Conservation (phyloP, 1,140 invertebrate genomes). For the Rhopalosiphum padi region DNA sequence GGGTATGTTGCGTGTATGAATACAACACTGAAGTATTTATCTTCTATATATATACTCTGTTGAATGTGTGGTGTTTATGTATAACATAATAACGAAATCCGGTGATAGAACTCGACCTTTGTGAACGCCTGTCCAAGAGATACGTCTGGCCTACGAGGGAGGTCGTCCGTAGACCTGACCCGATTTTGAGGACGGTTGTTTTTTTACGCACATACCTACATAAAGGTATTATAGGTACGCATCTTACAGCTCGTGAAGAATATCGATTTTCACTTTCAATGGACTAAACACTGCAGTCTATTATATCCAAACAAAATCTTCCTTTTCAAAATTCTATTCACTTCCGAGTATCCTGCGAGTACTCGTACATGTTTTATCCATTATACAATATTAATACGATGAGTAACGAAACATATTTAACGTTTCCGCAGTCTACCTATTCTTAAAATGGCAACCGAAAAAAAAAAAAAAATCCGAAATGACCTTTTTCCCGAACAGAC, state of each 20-base stretch:
- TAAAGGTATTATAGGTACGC: background rate
- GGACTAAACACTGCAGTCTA: background rate
- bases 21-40: background rate
- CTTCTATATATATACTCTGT: background rate
- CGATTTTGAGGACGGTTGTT: background rate
- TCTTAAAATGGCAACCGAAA: background rate
- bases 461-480: background rate
- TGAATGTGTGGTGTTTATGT: background rate
- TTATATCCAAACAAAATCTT: conserved; percentile 14
- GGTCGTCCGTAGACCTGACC: conserved; percentile 31
- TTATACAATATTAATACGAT: background rate
- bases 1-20: background rate
- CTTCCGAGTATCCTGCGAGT: background rate
- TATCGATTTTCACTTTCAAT: conserved; percentile 56
- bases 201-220: background rate
- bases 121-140: conserved; percentile 35
- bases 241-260: conserved; percentile 15
- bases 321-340: conserved; percentile 19
- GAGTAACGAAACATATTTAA: conserved; percentile 11
- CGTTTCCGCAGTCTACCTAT: conserved; percentile 26
- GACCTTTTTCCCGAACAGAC: conserved; percentile 6
- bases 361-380: background rate
- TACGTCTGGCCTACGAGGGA: conserved; percentile 28
- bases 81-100: conserved; percentile 21
- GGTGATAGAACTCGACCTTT: conserved; percentile 32